phyloP scores from a whole-genome alignment of 2,888 invertebrate genomes.

The Elysia crispata region DNA sequence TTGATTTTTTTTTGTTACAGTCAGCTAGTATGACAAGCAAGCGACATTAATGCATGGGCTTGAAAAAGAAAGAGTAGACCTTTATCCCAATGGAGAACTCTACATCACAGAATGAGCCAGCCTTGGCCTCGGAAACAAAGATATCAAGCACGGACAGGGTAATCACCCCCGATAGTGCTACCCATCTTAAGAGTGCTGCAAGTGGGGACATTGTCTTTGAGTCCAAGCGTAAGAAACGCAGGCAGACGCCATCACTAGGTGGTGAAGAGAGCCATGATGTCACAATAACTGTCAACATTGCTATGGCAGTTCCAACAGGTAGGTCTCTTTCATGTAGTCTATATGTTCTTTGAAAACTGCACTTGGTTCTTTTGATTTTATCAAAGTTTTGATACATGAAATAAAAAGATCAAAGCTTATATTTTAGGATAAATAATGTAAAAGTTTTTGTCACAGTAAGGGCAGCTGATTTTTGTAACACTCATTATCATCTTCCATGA shows the following conservation, averaged over 20 bases:
- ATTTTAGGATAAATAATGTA: no score
- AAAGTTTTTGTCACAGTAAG: no score
- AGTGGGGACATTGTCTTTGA: constrained; percentile 59
- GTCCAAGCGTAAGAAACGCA: constrained; percentile 57
- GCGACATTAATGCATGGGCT: no score
- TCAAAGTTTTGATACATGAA: no score
- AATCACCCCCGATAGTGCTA: constrained; percentile 30
- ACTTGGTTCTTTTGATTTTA: no score
- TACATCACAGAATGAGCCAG: neutral
- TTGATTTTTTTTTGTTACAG: neutral
- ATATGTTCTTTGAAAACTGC: no score
- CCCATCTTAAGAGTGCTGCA: constrained; percentile 59
- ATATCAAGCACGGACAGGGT: constrained; percentile 1
- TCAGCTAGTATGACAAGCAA: no score
- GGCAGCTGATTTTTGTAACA: no score
- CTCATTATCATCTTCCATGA: no score
- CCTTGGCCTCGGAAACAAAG: neutral
- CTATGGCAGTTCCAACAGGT: constrained; percentile 73
- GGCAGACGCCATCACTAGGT: constrained; percentile 52
- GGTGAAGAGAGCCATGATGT: constrained; percentile 66
- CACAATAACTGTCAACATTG: constrained; percentile 73
- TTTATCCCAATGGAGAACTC: constrained; percentile 15
- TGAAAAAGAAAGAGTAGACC: no score
- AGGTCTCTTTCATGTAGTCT: no score
- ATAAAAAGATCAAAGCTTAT: no score